Evolutionary conservation across 2,888 invertebrate species (phyloP).

Genomic region (Drosophila meridiana): DNA sequence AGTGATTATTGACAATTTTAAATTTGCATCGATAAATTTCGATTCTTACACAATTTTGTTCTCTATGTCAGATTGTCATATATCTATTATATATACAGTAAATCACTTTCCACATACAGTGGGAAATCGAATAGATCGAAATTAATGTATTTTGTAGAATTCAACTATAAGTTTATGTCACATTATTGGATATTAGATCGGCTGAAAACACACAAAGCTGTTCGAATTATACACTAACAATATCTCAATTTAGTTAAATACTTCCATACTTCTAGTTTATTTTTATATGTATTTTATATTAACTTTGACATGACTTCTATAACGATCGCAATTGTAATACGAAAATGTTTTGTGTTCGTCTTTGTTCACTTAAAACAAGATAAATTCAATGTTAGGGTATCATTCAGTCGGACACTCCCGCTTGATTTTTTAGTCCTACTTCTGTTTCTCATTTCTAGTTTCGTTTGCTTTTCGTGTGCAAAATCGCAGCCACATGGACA

Average conservation of each 20-base stretch:
- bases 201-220: too few relatives aligned
- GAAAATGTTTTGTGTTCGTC: not conserved
- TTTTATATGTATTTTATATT: too few relatives aligned
- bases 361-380: not conserved
- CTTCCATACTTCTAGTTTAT: too few relatives aligned
- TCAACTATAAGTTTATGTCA: too few relatives aligned
- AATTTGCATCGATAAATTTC: too few relatives aligned
- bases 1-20: too few relatives aligned
- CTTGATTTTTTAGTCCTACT: constrained; percentile 6
- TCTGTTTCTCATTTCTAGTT: constrained; percentile 46
- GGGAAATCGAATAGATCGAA: not conserved
- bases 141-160: not conserved
- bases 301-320: too few relatives aligned
- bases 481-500: constrained; percentile 67
- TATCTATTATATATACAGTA: not conserved
- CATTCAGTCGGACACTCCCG: not conserved
- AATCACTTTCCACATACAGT: not conserved
- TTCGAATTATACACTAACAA: too few relatives aligned
- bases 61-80: not conserved
- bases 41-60: too few relatives aligned
- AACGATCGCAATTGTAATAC: not conserved
- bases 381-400: not conserved
- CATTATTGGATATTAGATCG: too few relatives aligned
- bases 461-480: constrained; percentile 73
- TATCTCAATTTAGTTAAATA: too few relatives aligned